These are phyloP conservation scores for Pelecanoides urinatrix DNA, from an alignment of 2,113 vertebrate species.

Conservation along the genomic window DNA sequence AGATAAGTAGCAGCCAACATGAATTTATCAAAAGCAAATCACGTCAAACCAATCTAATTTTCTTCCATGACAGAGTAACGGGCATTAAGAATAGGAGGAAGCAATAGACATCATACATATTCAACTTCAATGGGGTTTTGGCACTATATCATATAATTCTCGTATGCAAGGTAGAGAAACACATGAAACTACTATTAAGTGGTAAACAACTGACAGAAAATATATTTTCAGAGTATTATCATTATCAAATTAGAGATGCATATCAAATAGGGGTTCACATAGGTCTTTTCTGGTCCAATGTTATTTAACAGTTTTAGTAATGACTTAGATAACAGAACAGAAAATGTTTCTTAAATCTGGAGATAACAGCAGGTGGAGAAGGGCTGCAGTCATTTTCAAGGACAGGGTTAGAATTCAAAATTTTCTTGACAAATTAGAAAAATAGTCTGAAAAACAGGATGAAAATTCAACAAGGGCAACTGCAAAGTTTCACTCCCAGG, in stretches of 20 bases:
- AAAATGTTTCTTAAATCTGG: not conserved
- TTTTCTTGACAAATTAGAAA: not conserved
- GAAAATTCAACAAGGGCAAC: not conserved
- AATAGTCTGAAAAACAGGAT: not conserved
- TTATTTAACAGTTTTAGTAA: not conserved
- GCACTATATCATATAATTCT: not conserved
- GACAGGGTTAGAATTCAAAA: not conserved
- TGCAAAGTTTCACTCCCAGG: not conserved
- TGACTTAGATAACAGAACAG: not conserved
- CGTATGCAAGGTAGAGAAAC: not conserved
- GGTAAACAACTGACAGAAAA: not conserved
- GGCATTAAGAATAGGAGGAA: not conserved
- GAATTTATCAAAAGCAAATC: not conserved
- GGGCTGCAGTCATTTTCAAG: not conserved
- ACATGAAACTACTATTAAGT: not conserved
- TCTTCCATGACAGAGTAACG: not conserved
- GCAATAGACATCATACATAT: not conserved
- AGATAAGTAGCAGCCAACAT: not conserved
- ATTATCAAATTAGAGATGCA: not conserved
- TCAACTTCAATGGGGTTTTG: not conserved
- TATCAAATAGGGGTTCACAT: not conserved
- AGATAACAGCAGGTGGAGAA: not conserved
- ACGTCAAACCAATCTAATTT: not conserved
- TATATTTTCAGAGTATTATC: not conserved
- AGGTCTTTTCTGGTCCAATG: not conserved